Conservation (phyloP, 2,113 vertebrate genomes). For the Ammodytes marinus region DNA sequence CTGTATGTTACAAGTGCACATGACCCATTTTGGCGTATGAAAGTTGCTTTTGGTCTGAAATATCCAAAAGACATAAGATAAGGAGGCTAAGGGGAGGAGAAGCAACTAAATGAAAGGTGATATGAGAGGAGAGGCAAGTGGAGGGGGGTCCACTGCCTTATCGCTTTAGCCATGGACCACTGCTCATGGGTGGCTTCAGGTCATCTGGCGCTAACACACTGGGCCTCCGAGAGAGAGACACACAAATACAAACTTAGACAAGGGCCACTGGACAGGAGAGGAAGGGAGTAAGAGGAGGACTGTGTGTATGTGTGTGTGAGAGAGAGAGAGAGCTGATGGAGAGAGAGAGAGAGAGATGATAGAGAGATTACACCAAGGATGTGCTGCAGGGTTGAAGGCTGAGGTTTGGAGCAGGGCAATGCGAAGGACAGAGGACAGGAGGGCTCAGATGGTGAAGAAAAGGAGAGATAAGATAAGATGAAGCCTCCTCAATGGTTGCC, state of each 20-base stretch:
- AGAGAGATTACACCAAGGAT: background rate
- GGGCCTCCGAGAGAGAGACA: conserved; percentile 55
- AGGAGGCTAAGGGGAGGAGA: conserved; percentile 1
- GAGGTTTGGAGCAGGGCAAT: conserved; percentile 45
- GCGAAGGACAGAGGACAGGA: conserved; percentile 31
- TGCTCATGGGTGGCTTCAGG: conserved; percentile 62
- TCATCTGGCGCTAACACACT: conserved; percentile 75
- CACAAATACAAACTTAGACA: conserved; percentile 69
- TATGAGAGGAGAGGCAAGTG: conserved; percentile 17
- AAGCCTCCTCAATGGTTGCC: conserved; percentile 17
- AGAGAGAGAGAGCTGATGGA: conserved; percentile 21
- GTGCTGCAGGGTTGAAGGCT: conserved; percentile 37
- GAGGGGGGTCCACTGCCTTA: conserved; percentile 56
- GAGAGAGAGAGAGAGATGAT: conserved; percentile 8
- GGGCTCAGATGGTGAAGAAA: conserved; percentile 17
- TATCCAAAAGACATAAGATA: background rate
- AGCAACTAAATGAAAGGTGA: conserved; percentile 20
- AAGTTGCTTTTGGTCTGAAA: background rate
- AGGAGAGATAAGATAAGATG: conserved; percentile 38
- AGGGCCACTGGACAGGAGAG: conserved; percentile 62
- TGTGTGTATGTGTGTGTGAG: background rate
- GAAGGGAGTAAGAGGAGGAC: conserved; percentile 14
- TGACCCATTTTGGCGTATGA: no score
- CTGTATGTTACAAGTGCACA: background rate
- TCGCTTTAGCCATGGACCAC: conserved; percentile 66